phyloP scores from a whole-genome alignment of 1,140 invertebrate genomes.

The Ceratina australensis region DNA sequence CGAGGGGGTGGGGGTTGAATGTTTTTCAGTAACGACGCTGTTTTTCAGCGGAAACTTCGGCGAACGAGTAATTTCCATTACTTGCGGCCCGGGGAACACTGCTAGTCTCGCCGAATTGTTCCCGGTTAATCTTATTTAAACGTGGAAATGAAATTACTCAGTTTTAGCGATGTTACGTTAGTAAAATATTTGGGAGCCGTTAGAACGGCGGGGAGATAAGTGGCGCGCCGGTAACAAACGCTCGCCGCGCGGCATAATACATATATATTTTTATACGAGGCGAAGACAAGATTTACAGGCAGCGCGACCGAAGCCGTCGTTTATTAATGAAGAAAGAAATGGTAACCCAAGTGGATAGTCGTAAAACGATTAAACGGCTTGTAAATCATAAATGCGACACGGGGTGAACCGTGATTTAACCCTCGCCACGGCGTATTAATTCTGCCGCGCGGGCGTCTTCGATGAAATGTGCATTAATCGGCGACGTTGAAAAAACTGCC shows the following conservation, averaged over 20 bases:
- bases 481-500: slow-evolving; percentile 38
- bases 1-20: too few relatives aligned
- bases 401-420: slow-evolving; percentile 62
- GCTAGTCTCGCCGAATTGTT: background rate
- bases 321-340: slow-evolving; percentile 53
- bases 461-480: slow-evolving; percentile 62
- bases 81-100: background rate
- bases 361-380: slow-evolving; percentile 63
- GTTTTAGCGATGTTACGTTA: too few relatives aligned
- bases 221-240: background rate
- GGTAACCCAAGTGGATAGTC: slow-evolving; percentile 50
- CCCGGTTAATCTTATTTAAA: background rate
- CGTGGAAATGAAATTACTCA: too few relatives aligned
- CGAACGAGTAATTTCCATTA: background rate
- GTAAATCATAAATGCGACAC: slow-evolving; percentile 56
- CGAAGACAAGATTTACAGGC: slow-evolving; percentile 31
- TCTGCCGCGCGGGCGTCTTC: slow-evolving; percentile 52
- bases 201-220: background rate
- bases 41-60: background rate
- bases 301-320: slow-evolving; percentile 11
- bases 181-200: background rate
- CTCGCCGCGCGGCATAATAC: background rate
- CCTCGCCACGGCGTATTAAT: slow-evolving; percentile 57
- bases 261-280: slow-evolving; percentile 31
- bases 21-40: background rate